Base-by-base conservation (phyloP, 53 echinoderm and acorn worm species). In the Temnopleurus reevesii region DNA sequence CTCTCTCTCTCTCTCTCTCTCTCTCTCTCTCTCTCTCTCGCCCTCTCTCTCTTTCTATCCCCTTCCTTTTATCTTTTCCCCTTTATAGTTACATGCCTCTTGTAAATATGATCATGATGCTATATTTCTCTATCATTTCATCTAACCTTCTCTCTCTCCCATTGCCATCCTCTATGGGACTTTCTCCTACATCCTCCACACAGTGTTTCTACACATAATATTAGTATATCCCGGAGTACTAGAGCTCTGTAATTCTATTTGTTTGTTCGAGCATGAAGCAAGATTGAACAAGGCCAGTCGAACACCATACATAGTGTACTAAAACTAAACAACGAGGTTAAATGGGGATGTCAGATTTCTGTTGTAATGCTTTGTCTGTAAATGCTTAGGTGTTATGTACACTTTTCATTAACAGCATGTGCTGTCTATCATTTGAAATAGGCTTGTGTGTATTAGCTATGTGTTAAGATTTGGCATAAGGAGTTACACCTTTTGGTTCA, bases 161-260 rank as follows among this genome's bases (percentile, higher is more conserved):
- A 55, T 80, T 80, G 28, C 80, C 5, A 2, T 24, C 45, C 24
- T 3, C 29, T 17, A 47, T 25, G 1, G 47, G 15, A 51, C 30
- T 17, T 28, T 80, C 31, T 12, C 30, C 1, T 9, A 9, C 9
- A 53, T 17, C 17, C 9, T 6, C 2, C 5, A 2, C 36, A 71
- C 27, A 41, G 71, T 71, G 71, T 71, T 71, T 71, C 41, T 41
- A 38, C 41, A n/a, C n/a, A n/a, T n/a, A n/a, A n/a, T n/a, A n/a
- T n/a, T 25, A 41, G 21, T 36, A 23, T 41, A 71, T 71, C 71
- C 71, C 43, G 21, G 8, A 71, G 71, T 38, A 41, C 8, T 9
- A 49, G 53, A 53, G 53, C 17, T 9, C 9, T 12, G 27, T 80
- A 80, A 80, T 80, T 80, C 49, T 80, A 49, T 80, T 80, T 80